Conservation (phyloP, 2,797 vertebrate genomes). For the Pempheris klunzingeri region DNA sequence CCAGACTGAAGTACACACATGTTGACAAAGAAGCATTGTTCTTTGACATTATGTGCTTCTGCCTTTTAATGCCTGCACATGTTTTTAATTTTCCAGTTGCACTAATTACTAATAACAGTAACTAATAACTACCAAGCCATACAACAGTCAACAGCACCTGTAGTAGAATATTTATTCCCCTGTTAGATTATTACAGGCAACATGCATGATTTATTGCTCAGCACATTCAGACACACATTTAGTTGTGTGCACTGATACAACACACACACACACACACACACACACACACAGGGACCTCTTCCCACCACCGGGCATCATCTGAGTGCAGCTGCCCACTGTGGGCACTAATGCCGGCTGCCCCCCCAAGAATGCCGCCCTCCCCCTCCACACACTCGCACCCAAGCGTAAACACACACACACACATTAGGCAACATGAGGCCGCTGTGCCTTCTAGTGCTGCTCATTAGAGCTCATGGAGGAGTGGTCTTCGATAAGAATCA, state of each 20-base stretch:
- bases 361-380: constrained; percentile 61
- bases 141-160: neutral
- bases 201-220: neutral
- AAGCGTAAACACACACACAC: constrained; percentile 37
- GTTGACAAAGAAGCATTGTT: neutral
- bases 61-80: neutral
- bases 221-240: neutral
- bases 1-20: neutral
- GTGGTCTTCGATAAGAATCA: neutral
- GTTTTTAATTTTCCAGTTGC: no score
- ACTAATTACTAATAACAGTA: neutral
- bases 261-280: neutral
- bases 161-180: neutral
- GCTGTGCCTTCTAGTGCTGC: constrained; percentile 9
- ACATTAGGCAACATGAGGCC: constrained; percentile 32
- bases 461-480: neutral
- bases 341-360: constrained; percentile 57
- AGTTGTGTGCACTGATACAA: neutral
- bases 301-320: constrained; percentile 25
- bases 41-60: neutral
- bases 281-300: neutral
- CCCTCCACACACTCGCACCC: constrained; percentile 13
- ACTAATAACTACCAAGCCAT: neutral
- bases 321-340: constrained; percentile 39
- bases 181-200: neutral